Conservation (phyloP, 2,797 vertebrate species). For the Schizothorax lantsangensis region DNA sequence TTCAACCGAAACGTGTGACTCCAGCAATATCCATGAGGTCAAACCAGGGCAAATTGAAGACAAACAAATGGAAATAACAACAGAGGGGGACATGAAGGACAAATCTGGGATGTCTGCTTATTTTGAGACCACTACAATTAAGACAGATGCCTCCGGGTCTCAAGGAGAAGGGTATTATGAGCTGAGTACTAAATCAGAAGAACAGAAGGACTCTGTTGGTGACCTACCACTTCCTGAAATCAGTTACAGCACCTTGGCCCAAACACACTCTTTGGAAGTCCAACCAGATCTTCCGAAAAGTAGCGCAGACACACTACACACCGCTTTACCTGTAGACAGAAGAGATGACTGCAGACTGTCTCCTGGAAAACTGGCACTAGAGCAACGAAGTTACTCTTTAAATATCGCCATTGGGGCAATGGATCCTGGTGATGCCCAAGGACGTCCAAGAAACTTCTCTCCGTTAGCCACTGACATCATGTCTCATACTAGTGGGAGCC, state of each 20-base stretch:
- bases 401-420: constrained; percentile 93
- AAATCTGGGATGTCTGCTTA: constrained; percentile 97
- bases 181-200: constrained; percentile 87
- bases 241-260: constrained; percentile 86
- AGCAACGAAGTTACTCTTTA: constrained; percentile 97
- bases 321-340: constrained; percentile 82
- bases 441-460: constrained; percentile 88
- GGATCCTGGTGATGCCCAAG: constrained; percentile 90
- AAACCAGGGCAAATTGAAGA: constrained; percentile 51
- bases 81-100: constrained; percentile 73
- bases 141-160: constrained; percentile 80
- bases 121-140: constrained; percentile 95
- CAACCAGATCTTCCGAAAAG: constrained; percentile 64
- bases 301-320: constrained; percentile 78
- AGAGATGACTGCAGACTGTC: constrained; percentile 90
- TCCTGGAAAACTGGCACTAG: constrained; percentile 92
- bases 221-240: constrained; percentile 76
- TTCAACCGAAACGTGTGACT: constrained; percentile 77
- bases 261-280: constrained; percentile 79
- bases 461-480: constrained; percentile 96
- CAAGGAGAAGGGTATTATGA: constrained; percentile 93
- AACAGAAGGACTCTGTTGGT: constrained; percentile 64
- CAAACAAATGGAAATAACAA: constrained; percentile 47
- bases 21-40: constrained; percentile 62
- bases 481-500: constrained; percentile 93